Evolutionary conservation across 2,888 invertebrate genomes (phyloP).

Genomic region (Dasysyrphus tricinctus): DNA sequence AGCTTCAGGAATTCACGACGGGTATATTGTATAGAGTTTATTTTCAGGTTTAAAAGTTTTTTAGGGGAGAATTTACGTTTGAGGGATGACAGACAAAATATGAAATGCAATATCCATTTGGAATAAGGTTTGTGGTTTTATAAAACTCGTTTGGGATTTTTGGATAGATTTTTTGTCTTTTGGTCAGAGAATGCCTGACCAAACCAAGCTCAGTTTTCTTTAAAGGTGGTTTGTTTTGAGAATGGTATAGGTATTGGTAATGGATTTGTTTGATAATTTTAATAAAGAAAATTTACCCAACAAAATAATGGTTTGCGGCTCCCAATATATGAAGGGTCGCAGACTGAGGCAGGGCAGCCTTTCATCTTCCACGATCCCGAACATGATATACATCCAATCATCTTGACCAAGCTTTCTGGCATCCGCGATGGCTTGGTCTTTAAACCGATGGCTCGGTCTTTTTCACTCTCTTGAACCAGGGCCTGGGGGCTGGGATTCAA

Average conservation of each 20-base stretch:
- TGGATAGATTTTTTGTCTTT: background rate
- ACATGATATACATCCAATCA: too few relatives aligned
- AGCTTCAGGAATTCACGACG: slow-evolving; percentile 14
- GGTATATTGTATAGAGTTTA: background rate
- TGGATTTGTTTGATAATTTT: background rate
- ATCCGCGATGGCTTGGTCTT: too few relatives aligned
- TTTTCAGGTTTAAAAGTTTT: background rate
- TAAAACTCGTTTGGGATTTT: background rate
- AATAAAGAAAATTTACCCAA: background rate
- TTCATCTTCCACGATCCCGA: too few relatives aligned
- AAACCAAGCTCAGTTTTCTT: background rate
- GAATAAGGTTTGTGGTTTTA: slow-evolving; percentile 57
- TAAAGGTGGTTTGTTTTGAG: background rate
- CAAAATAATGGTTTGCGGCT: too few relatives aligned
- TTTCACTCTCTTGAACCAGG: too few relatives aligned
- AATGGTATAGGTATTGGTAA: slow-evolving; percentile 6
- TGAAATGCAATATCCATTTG: slow-evolving; percentile 40
- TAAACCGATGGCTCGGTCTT: too few relatives aligned
- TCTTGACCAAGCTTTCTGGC: too few relatives aligned
- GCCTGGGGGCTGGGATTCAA: too few relatives aligned
- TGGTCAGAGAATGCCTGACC: too few relatives aligned
- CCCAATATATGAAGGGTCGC: too few relatives aligned
- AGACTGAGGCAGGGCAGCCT: too few relatives aligned
- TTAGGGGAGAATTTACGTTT: background rate
- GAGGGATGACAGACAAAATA: slow-evolving; percentile 1